phyloP scores from a whole-genome alignment of 2,113 vertebrate genomes.

The Glareola pratincola region DNA sequence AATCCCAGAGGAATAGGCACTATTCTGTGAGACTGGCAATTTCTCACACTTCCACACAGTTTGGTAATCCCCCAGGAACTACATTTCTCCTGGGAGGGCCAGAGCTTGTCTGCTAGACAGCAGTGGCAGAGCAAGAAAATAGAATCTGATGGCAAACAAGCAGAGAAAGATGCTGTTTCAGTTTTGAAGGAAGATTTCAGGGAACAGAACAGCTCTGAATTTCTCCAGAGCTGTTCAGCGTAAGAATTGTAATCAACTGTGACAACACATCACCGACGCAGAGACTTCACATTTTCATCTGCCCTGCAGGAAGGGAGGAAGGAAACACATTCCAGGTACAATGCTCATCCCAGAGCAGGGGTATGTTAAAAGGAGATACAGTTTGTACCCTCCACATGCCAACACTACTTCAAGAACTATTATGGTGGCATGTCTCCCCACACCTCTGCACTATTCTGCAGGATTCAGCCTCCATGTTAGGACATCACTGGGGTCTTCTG shows the following conservation, averaged over 20 bases:
- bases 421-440: neutral
- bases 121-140: neutral
- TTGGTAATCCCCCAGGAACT: neutral
- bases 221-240: neutral
- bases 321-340: neutral
- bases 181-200: neutral
- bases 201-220: constrained; percentile 7
- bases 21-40: neutral
- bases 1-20: neutral
- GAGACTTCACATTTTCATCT: neutral
- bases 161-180: neutral
- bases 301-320: neutral
- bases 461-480: neutral
- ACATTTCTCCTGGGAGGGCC: neutral
- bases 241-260: neutral
- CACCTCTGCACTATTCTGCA: neutral
- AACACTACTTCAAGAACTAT: neutral
- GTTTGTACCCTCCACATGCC: neutral
- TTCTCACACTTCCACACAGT: neutral
- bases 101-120: neutral
- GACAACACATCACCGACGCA: neutral
- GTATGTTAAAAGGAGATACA: neutral
- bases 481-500: neutral
- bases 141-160: neutral
- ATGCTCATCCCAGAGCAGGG: neutral